Evolutionary conservation across 2,797 vertebrate species (phyloP), one percentile per base, ranked within the genome.

Genomic region (Fringilla coelebs): DNA sequence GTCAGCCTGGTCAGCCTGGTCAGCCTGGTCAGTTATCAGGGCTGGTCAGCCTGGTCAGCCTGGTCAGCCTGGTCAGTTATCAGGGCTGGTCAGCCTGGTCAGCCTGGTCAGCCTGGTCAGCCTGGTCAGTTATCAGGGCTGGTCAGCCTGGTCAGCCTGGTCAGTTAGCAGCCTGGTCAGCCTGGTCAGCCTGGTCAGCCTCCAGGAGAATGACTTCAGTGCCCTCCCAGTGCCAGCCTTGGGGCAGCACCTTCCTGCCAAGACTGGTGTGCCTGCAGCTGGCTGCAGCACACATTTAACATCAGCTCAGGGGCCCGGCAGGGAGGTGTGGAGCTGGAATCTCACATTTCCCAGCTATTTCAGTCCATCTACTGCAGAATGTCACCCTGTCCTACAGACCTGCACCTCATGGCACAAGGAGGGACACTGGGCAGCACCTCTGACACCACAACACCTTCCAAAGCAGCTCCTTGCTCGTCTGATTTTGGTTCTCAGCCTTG

Each of bases 211-310:
- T 0, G 28, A 22, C 20, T 54, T 10, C 3, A 2, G 8, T 0
- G 11, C 25, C 79, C 72, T 43, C 21, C 48, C 31, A 9, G 28
- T 15, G 2, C 0, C 22, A 26, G 63, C 5, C 17, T 6, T 17
- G 78, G 55, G 51, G 38, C 21, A 38, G 13, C 14, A 38, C 82
- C 43, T 24, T 52, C 45, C 25, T 20, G 36, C 57, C 38, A 1
- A 17, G 32, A 26, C 9, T 7, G 2, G 2, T 0, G 6, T 38
- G n/a, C 54, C 40, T 22, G 71, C 48, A 28, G 43, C 78, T 48
- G 3, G 22, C 65, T 7, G 29, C 54, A 14, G 12, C 41, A 5
- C 12, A 0, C 5, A 1, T 7, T 3, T 13, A 3, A 6, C 57
- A 48, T 3, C 49, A 24, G 0, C 18, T 26, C 40, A 18, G 36